Evolutionary conservation across 2,113 vertebrate species (phyloP), one percentile per base, ranked within the genome.

Genomic region (Coryphaenoides rupestris): DNA sequence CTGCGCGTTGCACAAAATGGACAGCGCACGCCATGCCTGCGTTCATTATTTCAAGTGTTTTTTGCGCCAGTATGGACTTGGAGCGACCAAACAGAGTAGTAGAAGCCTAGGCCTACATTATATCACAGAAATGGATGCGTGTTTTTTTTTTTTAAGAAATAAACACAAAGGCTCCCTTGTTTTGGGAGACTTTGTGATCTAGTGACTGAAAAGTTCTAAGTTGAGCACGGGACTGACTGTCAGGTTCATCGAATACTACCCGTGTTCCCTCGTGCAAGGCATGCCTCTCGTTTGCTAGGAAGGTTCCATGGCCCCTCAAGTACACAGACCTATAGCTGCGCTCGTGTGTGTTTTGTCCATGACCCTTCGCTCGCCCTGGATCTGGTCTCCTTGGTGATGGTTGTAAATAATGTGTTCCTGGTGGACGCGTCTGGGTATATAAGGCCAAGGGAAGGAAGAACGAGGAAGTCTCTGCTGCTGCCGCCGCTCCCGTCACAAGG

Each of bases 401-500:
- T 28, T 53, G 22, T 53, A 62, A 19, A 52, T 13, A 60, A 12
- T 28, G 47, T 62, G 60, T 19, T 62, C 40, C 16, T 26, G 23
- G 17, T 62, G 24, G 53, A 13, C 40, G 14, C 19, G 22, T 3
- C 5, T 49, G 40, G 58, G 40, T 24, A 28, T 58, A 0, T 66
- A 50, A 60, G 63, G 21, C 68, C 76, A 58, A 59, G 67, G 47
- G 47, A 50, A 50, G 47, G 47, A 50, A 50, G 47, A 50, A 50
- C 5, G 3, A 19, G 54, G 54, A 80, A 64, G 62, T 69, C 59
- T 24, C n/a, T n/a, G n/a, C n/a, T n/a, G n/a, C n/a, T n/a, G n/a
- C n/a, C n/a, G 55, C 55, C 66, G 58, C 23, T 73, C 69, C 66
- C 59, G 33, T 54, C 23, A 56, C 14, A 55, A 61, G 53, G 58